A percentile compares a stretch with the other conserved stretches of the same genome.
Evolutionary conservation across 2,888 invertebrate species (phyloP).

Genomic region (Mallateleia sp.): DNA sequence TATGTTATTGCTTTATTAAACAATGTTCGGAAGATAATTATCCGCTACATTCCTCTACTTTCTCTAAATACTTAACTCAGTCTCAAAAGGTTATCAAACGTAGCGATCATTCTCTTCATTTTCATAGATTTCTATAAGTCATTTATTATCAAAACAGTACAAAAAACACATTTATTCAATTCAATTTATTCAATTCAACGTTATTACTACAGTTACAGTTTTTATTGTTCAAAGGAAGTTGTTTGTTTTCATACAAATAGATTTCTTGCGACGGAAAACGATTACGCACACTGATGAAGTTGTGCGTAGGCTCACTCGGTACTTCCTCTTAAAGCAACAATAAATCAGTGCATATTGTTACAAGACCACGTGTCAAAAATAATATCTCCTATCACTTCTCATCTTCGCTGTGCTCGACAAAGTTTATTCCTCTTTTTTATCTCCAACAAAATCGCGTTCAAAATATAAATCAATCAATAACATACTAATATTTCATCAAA

Average conservation of each 20-base stretch:
- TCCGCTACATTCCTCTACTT: background rate
- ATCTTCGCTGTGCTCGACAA: background rate
- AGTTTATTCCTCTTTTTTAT: constrained; percentile 1
- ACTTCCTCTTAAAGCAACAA: constrained; percentile 58
- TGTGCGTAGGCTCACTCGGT: constrained; percentile 48
- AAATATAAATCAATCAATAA: constrained; percentile 44
- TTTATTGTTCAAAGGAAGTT: constrained; percentile 42
- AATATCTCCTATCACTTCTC: constrained; percentile 36
- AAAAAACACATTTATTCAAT: background rate
- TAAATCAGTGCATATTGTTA: constrained; percentile 56
- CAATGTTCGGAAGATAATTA: background rate
- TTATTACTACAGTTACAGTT: constrained; percentile 25
- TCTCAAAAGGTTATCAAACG: background rate
- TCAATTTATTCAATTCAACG: background rate
- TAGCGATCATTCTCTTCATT: no score
- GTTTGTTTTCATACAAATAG: constrained; percentile 63
- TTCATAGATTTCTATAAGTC: background rate
- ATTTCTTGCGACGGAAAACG: constrained; percentile 53
- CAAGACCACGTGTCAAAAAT: constrained; percentile 40
- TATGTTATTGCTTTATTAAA: background rate
- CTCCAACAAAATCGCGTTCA: background rate
- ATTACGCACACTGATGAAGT: constrained; percentile 55
- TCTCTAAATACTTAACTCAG: background rate
- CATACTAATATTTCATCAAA: constrained; percentile 10
- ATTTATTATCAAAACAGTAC: background rate